Evolutionary conservation across 1,140 invertebrate genomes (phyloP), one percentile per base, ranked within the genome.

Genomic region (Stenopsyche tienmushanensis): DNA sequence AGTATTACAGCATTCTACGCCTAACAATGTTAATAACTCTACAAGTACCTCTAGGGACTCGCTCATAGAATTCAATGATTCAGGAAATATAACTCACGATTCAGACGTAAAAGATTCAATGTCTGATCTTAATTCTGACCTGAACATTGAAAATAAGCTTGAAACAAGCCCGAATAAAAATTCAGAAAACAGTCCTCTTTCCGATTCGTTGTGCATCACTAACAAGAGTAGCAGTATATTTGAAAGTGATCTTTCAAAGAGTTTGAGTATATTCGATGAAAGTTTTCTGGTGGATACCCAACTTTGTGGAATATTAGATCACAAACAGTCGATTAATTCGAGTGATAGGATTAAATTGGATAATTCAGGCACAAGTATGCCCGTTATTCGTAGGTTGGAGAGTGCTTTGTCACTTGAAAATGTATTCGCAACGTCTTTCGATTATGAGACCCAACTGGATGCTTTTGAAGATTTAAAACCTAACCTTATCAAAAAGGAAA

Each of bases 191-290:
- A n/a, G n/a, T n/a, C n/a, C n/a, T n/a, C n/a, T n/a, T n/a, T n/a
- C n/a, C n/a, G n/a, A n/a, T n/a, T n/a, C n/a, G n/a, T n/a, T n/a
- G n/a, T n/a, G n/a, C n/a, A n/a, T n/a, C n/a, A 65, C 23, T 49
- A 58, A 60, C 52, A 62, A 60, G 25, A 59, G 44, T 55, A 34
- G 53, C 42, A 66, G 65, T 34, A 55, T 70, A 29, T 60, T 66
- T 47, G 42, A 60, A 52, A 70, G 62, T 45, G 60, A 70, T 53
- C 25, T 53, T 34, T 70, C 68, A 24, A 78, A 78, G 60, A 76
- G 73, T 73, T 73, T 75, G 13, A 77, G 74, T 72, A 74, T 85
- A 25, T 82, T 86, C 70, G 81, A 85, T 71, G 83, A 83, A 54
- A 77, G 73, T 62, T 73, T 80, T 23, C 71, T 73, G 58, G 41